phyloP scores from a whole-genome alignment of 1,140 invertebrate genomes.

The Oryzaephilus surinamensis region DNA sequence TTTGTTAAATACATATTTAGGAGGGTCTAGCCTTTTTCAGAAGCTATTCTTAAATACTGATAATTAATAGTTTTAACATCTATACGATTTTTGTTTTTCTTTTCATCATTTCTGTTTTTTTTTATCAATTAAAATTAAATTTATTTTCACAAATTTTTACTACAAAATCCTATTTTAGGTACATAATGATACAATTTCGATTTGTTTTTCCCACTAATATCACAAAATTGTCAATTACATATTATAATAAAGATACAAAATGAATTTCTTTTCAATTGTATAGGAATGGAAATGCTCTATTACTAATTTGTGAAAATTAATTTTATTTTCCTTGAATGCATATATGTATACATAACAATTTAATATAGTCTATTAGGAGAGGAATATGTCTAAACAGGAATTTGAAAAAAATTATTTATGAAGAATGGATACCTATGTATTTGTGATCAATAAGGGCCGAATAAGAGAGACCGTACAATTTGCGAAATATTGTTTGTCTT shows the following conservation, averaged over 20 bases:
- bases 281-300: slow-evolving; percentile 11
- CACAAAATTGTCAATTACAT: not conserved
- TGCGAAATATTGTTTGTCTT: not conserved
- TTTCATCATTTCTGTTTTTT: slow-evolving; percentile 15
- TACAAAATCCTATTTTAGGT: too few species aligned
- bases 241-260: not conserved
- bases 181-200: not conserved
- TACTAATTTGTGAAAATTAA: too few species aligned
- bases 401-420: too few species aligned
- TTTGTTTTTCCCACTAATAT: not conserved
- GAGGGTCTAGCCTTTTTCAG: slow-evolving; percentile 36
- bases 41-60: slow-evolving; percentile 38
- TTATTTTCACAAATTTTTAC: too few species aligned
- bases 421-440: too few species aligned
- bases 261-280: not conserved
- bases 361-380: slow-evolving; percentile 26
- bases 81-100: slow-evolving; percentile 24
- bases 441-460: too few species aligned
- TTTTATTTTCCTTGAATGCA: slow-evolving; percentile 15
- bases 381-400: too few species aligned
- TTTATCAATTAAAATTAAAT: not conserved
- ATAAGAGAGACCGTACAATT: not conserved
- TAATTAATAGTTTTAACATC: slow-evolving; percentile 34
- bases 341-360: slow-evolving; percentile 30
- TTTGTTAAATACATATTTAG: slow-evolving; percentile 35